These are phyloP conservation scores for Bellardia pandia DNA, from an alignment of 2,888 invertebrate species.

Conservation along the genomic window DNA sequence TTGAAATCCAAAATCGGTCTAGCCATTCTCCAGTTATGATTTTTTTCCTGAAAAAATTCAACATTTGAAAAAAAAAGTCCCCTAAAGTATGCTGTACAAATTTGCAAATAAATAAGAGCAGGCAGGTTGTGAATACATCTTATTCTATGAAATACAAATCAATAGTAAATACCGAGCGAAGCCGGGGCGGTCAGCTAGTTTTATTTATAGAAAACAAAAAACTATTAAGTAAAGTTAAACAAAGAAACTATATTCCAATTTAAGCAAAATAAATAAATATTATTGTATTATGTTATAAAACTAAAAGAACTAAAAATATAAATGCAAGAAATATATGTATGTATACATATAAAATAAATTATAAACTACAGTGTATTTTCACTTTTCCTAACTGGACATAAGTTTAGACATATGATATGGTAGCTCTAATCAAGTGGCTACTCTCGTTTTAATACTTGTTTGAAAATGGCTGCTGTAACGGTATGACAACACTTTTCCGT, in stretches of 20 bases:
- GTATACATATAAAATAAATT: conserved; percentile 7
- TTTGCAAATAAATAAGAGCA: no score
- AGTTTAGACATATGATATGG: no score
- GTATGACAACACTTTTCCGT: neutral
- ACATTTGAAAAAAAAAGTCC: no score
- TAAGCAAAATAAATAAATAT: conserved; percentile 22
- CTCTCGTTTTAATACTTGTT: neutral
- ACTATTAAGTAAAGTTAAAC: conserved; percentile 24
- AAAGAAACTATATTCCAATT: conserved; percentile 52
- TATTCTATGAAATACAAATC: no score
- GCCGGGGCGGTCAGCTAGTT: no score
- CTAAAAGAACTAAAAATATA: conserved; percentile 38
- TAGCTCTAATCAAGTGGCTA: neutral
- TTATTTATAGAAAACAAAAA: conserved; percentile 32
- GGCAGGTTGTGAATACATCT: no score
- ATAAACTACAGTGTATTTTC: neutral
- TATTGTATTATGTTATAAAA: conserved; percentile 60
- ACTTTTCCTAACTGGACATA: no score
- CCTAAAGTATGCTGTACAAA: no score
- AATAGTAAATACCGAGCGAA: no score
- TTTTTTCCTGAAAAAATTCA: no score
- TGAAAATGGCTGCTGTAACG: conserved; percentile 2
- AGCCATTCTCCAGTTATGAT: no score
- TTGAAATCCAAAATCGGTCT: no score
- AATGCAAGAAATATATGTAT: conserved; percentile 1